Conservation (phyloP, 2,113 vertebrate species). For the Pelobates fuscus region DNA sequence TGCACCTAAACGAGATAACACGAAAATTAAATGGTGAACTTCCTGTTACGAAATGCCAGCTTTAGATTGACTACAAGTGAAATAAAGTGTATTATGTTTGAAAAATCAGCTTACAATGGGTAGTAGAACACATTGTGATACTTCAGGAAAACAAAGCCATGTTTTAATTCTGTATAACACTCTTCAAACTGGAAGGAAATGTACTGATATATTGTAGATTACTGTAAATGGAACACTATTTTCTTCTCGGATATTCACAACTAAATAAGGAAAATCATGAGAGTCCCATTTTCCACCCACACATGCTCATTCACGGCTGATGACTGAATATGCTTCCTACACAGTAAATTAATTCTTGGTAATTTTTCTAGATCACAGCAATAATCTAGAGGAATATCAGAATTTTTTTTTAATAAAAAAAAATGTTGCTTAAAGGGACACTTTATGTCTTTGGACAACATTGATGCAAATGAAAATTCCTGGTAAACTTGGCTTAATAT, state of each 20-base stretch:
- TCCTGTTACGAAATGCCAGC: neutral
- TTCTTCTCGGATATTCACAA: neutral
- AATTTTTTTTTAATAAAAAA: slow-evolving; percentile 1
- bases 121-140: no score
- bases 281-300: slow-evolving; percentile 19
- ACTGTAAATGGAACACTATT: neutral
- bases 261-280: neutral
- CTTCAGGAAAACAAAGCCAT: no score
- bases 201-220: no score
- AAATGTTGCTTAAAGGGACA: slow-evolving; percentile 89
- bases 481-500: no score
- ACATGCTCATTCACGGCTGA: neutral
- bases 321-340: neutral
- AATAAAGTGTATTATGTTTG: neutral
- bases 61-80: no score
- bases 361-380: neutral
- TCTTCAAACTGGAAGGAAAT: no score
- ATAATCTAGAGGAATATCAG: neutral
- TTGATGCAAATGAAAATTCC: no score
- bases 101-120: neutral
- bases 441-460: no score
- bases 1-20: slow-evolving; percentile 75
- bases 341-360: neutral
- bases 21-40: neutral
- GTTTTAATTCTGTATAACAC: no score